Evolutionary conservation across 1,140 invertebrate species (phyloP).

Genomic region (Eueides isabella): DNA sequence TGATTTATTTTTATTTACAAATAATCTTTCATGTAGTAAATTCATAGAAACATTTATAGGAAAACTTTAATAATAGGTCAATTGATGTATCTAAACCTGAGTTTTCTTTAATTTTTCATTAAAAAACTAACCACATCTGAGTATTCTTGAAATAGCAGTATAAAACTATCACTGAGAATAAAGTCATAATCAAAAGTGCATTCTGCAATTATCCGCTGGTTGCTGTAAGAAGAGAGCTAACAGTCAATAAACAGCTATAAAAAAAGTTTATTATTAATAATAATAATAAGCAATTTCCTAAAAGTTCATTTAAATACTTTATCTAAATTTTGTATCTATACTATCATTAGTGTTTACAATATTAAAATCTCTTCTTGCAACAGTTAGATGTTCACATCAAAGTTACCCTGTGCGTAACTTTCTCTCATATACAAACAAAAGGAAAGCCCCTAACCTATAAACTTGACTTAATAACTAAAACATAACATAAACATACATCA

Average conservation of each 20-base stretch:
- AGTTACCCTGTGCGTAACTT: slow-evolving; percentile 19
- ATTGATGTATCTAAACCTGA: background rate
- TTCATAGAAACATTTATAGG: slow-evolving; percentile 1
- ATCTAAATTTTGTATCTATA: slow-evolving; percentile 1
- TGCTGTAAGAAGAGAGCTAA: background rate
- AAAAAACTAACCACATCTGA: background rate
- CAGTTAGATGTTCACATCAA: background rate
- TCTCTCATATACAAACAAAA: slow-evolving; percentile 20
- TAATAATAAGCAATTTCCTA: slow-evolving; percentile 18
- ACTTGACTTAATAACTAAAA: slow-evolving; percentile 1
- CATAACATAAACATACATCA: background rate
- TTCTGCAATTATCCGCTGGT: background rate
- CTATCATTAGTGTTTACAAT: too few species aligned
- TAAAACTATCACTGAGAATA: slow-evolving; percentile 11
- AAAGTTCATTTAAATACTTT: slow-evolving; percentile 3
- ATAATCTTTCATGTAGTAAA: background rate
- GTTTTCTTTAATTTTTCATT: background rate
- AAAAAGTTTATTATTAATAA: background rate
- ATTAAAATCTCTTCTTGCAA: background rate
- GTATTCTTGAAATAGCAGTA: slow-evolving; percentile 11
- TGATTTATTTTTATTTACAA: background rate
- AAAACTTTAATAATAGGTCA: background rate
- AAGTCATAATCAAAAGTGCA: background rate
- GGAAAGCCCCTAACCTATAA: slow-evolving; percentile 25
- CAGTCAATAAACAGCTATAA: background rate